phyloP scores from a whole-genome alignment of 1,140 invertebrate genomes.

The Anastatus disparis region DNA sequence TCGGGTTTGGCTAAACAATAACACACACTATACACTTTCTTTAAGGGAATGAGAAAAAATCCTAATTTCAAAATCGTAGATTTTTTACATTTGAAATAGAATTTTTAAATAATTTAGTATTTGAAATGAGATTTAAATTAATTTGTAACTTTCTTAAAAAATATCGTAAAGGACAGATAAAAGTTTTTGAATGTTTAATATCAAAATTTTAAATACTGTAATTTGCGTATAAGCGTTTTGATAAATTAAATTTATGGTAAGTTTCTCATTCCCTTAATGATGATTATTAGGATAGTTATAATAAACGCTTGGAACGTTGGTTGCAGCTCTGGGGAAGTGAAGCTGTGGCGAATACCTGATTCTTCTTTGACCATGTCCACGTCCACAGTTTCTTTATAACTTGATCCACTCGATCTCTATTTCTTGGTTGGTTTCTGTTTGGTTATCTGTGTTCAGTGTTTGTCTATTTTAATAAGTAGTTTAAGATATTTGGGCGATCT shows the following conservation, averaged over 20 bases:
- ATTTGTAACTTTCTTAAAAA: too few relatives aligned
- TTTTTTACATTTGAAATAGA: not conserved
- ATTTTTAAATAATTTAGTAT: too few relatives aligned
- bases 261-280: conserved; percentile 28
- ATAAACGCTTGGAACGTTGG: conserved; percentile 59
- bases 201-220: too few relatives aligned
- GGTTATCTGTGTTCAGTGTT: conserved; percentile 45
- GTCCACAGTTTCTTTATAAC: conserved; percentile 65
- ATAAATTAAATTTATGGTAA: conserved; percentile 1
- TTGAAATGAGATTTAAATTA: too few relatives aligned
- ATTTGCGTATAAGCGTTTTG: too few relatives aligned
- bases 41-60: conserved; percentile 21
- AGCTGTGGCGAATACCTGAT: conserved; percentile 67
- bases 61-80: not conserved
- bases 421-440: conserved; percentile 42
- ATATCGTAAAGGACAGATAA: too few relatives aligned
- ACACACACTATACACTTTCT: conserved; percentile 13
- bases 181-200: too few relatives aligned
- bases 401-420: conserved; percentile 56
- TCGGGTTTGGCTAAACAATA: conserved; percentile 9
- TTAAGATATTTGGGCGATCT: conserved; percentile 31
- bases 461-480: conserved; percentile 44
- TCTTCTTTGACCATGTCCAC: conserved; percentile 65
- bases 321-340: conserved; percentile 68
- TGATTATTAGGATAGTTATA: conserved; percentile 30